phyloP scores from a whole-genome alignment of 2,888 invertebrate genomes.

The Xylota segnis region DNA sequence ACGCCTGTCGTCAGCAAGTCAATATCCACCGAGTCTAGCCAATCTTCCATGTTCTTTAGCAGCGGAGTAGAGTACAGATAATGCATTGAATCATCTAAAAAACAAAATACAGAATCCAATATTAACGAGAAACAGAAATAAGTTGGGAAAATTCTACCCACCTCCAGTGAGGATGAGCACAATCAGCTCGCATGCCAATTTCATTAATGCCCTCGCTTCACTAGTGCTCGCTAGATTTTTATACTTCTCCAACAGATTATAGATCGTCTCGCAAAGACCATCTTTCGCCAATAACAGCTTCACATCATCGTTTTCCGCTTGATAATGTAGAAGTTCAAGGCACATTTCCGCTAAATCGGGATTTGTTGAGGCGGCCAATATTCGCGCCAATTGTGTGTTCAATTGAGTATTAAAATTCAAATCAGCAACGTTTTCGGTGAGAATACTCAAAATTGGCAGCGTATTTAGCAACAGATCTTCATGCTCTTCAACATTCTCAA shows the following conservation, averaged over 20 bases:
- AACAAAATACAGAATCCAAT: conserved; percentile 34
- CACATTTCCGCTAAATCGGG: conserved; percentile 91
- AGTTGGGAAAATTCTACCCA: conserved; percentile 80
- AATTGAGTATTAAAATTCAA: conserved; percentile 86
- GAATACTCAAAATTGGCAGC: conserved; percentile 87
- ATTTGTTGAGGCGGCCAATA: conserved; percentile 87
- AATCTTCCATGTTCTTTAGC: conserved; percentile 89
- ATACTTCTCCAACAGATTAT: conserved; percentile 90
- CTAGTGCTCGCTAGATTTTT: conserved; percentile 88
- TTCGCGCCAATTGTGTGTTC: conserved; percentile 87
- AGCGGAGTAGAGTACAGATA: conserved; percentile 91
- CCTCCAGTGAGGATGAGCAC: conserved; percentile 94
- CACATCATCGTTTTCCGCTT: conserved; percentile 92
- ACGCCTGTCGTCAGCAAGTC: conserved; percentile 93
- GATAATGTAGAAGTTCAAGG: conserved; percentile 90
- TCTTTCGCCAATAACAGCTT: conserved; percentile 91
- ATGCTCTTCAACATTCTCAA: conserved; percentile 85
- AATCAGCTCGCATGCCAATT: conserved; percentile 94
- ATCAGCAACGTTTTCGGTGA: conserved; percentile 88
- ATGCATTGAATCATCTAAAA: conserved; percentile 93
- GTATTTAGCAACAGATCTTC: conserved; percentile 86
- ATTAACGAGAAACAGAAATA: neutral
- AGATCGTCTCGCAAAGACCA: conserved; percentile 91
- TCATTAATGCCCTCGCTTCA: conserved; percentile 88
- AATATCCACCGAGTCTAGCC: conserved; percentile 90